Base-by-base conservation (phyloP, 2,113 vertebrate species). In the Mola mola region DNA sequence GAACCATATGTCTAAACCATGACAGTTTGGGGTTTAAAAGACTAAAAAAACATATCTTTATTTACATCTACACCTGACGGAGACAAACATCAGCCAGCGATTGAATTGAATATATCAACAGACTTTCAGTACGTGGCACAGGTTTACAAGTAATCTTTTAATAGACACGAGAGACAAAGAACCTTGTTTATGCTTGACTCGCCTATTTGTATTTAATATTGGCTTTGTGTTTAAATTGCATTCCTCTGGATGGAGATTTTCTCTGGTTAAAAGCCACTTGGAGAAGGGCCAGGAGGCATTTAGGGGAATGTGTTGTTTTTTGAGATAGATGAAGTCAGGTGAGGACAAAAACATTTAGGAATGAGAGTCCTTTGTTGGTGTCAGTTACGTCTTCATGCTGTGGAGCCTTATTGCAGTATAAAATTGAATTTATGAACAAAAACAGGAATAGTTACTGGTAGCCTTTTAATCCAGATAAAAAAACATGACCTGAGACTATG, bases 191-290 rank as follows among this genome's bases (percentile, higher is more conserved):
- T 44, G 26, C 36, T 41, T 62, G 52, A 64, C 43, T 80, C 73
- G 69, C 56, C 61, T 65, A 25, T 56, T 83, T 65, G 48, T 49
- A 61, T 83, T 81, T 53, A 22, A 52, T 72, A 70, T 50, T 72
- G 59, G 65, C 65, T 83, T 77, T 56, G 48, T 43, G 72, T 79
- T 68, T 79, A 58, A 68, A 69, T 48, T 72, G 40, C 51, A 53
- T 38, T 50, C 21, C 34, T 21, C 59, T 46, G 51, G 36, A 34
- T 25, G 16, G 26, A 70, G 25, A 57, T 50, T 61, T 51, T 48
- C 62, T 6, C 59, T 46, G 37, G 79, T 81, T 81, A 78, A 78
- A 76, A 82, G 72, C 69, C 53, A 55, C 43, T 71, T 77, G 75
- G 72, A 75, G 44, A 15, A 16, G 11, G 41, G 72, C 78, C 80